A percentile compares a stretch with the other conserved stretches of the same genome.
These are phyloP conservation scores for Peromyscus maniculatus DNA, from an alignment of 2,113 vertebrate species.

Conservation along the genomic window DNA sequence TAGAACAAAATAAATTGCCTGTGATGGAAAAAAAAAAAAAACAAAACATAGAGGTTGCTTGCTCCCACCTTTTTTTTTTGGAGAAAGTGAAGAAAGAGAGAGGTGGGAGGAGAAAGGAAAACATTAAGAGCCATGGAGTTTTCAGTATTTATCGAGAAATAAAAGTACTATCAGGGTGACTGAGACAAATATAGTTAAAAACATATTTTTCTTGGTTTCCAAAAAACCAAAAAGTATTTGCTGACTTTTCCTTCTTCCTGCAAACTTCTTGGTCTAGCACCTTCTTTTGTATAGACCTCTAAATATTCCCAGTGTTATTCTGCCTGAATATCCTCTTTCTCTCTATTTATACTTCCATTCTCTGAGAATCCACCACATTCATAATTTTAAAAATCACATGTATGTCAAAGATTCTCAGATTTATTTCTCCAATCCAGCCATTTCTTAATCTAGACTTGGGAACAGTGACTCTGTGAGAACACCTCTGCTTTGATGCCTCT, in stretches of 20 bases:
- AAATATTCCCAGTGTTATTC: not conserved
- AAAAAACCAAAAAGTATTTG: not conserved
- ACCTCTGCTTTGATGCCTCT: not conserved
- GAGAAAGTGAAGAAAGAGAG: conserved; percentile 9
- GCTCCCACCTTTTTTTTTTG: not conserved
- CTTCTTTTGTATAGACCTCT: not conserved
- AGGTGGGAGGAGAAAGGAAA: not conserved
- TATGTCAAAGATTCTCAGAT: not conserved
- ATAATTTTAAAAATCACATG: not conserved
- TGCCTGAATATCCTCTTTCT: not conserved
- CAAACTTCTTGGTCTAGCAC: not conserved
- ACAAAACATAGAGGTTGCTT: not conserved
- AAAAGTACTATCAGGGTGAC: conserved; percentile 1
- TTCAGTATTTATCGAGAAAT: not conserved
- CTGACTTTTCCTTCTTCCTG: not conserved
- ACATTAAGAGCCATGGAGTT: not conserved
- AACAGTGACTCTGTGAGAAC: not conserved
- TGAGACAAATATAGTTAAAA: not conserved
- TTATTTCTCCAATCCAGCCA: not conserved
- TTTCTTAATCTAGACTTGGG: not conserved
- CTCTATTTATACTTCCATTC: not conserved
- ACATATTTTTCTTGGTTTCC: conserved; percentile 26
- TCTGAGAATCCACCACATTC: not conserved
- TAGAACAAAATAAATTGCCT: too few species aligned
- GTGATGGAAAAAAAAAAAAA: too few species aligned